These are phyloP conservation scores for Campylomormyrus numenius DNA, from an alignment of 2,113 vertebrate genomes.

Conservation along the genomic window DNA sequence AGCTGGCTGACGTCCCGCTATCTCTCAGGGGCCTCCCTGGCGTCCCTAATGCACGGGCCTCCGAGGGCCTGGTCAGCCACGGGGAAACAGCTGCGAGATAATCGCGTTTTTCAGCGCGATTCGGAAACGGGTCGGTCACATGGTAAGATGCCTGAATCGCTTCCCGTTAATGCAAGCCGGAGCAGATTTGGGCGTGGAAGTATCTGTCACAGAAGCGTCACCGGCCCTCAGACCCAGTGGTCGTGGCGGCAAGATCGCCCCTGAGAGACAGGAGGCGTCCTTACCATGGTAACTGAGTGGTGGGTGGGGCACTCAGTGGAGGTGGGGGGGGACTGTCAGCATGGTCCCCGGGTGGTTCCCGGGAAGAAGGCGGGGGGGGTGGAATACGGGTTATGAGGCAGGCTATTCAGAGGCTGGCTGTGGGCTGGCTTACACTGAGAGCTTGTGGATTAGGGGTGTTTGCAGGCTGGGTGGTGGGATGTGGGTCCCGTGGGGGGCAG, in stretches of 20 bases:
- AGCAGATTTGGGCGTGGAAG: neutral
- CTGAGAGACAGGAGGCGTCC: conserved; percentile 45
- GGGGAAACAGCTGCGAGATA: neutral
- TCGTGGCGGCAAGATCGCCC: neutral
- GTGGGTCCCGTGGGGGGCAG: neutral
- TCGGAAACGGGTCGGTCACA: neutral
- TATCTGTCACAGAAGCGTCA: conserved; percentile 3
- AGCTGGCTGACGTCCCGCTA: conserved; percentile 59
- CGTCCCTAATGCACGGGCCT: neutral
- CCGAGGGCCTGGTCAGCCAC: neutral
- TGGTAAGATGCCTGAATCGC: neutral
- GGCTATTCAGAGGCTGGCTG: conserved; percentile 45
- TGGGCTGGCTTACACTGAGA: neutral
- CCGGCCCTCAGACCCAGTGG: conserved; percentile 52
- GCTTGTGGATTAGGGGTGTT: neutral
- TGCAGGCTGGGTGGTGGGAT: neutral
- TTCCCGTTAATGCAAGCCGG: neutral
- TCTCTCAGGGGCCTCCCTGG: conserved; percentile 35
- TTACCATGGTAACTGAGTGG: conserved; percentile 66
- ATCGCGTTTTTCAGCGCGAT: neutral
- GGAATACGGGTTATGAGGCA: conserved; percentile 50
- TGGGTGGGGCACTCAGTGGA: conserved; percentile 58
- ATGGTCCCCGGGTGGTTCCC: conserved; percentile 40
- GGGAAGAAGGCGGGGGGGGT: conserved; percentile 35
- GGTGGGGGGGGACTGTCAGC: conserved; percentile 45